A percentile compares a stretch with the other conserved stretches of the same genome.
Conservation (phyloP, 2,797 vertebrate species). For the Neostethus bicornis region DNA sequence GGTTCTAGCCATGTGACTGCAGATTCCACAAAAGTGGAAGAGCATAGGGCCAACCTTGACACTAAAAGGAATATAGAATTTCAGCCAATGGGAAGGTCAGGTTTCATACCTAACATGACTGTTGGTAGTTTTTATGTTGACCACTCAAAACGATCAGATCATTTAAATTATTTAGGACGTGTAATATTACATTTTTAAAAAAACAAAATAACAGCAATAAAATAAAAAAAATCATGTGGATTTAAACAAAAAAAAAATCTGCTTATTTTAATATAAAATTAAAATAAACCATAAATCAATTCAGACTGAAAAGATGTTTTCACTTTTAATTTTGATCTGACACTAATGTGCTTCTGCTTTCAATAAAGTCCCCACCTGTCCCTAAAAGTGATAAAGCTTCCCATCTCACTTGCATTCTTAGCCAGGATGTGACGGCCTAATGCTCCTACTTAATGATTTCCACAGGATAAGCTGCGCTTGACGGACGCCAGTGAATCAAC, state of each 20-base stretch:
- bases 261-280: no score
- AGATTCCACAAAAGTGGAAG: constrained; percentile 71
- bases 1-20: constrained; percentile 57
- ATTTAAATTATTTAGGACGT: not conserved
- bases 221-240: not conserved
- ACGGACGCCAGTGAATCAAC: constrained; percentile 73
- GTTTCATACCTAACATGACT: constrained; percentile 68
- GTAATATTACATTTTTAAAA: not conserved
- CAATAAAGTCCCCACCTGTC: constrained; percentile 69
- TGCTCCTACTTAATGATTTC: constrained; percentile 81
- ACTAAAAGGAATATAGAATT: constrained; percentile 77
- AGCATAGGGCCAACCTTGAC: constrained; percentile 66
- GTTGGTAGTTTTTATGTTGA: not conserved
- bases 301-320: constrained; percentile 22
- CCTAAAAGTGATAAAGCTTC: constrained; percentile 68
- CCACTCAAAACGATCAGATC: no score
- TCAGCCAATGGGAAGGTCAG: constrained; percentile 68
- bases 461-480: constrained; percentile 75
- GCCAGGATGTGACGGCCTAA: constrained; percentile 77
- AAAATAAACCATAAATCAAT: not conserved
- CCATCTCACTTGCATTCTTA: constrained; percentile 59
- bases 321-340: constrained; percentile 41
- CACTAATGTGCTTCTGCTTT: constrained; percentile 18
- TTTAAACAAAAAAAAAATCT: not conserved
- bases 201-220: not conserved